A percentile compares a stretch with the other conserved stretches of the same genome.
Evolutionary conservation across 2,113 vertebrate species (phyloP).

Genomic region (Recurvirostra avosetta): DNA sequence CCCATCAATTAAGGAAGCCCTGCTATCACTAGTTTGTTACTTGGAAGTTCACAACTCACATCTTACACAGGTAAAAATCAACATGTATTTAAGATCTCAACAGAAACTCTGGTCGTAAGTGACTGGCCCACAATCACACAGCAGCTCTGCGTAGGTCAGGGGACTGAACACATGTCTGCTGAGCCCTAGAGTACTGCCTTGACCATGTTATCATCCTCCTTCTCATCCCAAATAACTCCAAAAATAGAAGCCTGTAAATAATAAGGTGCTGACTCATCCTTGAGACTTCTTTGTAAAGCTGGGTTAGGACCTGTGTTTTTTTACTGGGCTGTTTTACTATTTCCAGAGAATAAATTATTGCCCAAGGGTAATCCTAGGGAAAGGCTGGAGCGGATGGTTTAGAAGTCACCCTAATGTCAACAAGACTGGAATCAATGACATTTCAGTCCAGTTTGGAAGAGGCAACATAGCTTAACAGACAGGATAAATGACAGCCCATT

Average conservation of each 20-base stretch:
- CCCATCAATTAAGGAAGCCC: not conserved
- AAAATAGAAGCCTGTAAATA: slow-evolving; percentile 47
- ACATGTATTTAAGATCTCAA: not conserved
- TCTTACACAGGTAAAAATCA: not conserved
- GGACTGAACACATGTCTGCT: not conserved
- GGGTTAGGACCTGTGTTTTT: not conserved
- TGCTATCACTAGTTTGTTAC: not conserved
- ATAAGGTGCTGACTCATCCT: slow-evolving; percentile 24
- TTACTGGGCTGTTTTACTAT: not conserved
- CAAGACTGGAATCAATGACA: not conserved
- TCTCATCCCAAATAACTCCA: not conserved
- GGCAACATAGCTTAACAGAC: not conserved
- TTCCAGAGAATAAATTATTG: not conserved
- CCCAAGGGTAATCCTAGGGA: not conserved
- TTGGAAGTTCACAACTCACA: not conserved
- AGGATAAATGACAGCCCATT: not conserved
- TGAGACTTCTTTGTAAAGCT: not conserved
- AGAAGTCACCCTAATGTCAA: not conserved
- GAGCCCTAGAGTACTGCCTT: not conserved
- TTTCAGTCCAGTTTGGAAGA: not conserved
- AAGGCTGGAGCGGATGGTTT: not conserved
- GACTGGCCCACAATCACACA: not conserved
- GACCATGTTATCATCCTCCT: not conserved
- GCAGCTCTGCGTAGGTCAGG: not conserved
- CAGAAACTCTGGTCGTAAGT: not conserved